Evolutionary conservation across 2,888 invertebrate genomes (phyloP).

Genomic region (Abrostola tripartita): DNA sequence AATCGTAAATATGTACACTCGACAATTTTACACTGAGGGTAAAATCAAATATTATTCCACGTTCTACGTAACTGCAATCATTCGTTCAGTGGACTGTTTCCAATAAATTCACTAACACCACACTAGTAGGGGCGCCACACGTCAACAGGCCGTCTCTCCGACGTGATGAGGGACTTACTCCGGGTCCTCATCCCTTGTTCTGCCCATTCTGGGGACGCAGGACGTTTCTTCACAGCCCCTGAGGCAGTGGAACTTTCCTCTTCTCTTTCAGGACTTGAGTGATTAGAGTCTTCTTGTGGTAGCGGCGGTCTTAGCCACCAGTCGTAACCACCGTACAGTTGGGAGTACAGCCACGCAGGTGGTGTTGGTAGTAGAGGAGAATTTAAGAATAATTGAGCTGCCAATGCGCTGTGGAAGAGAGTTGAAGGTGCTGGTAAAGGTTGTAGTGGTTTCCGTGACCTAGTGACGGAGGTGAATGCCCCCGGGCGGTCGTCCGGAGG

Average conservation of each 20-base stretch:
- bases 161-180: constrained; percentile 80
- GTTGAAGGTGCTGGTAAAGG: constrained; percentile 84
- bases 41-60: constrained; percentile 15
- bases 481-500: constrained; percentile 87
- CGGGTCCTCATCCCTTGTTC: constrained; percentile 82
- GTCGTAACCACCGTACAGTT: constrained; percentile 91
- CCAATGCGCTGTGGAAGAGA: constrained; percentile 85
- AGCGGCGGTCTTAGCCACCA: constrained; percentile 90
- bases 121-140: constrained; percentile 93
- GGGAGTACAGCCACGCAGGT: constrained; percentile 93
- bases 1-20: constrained; percentile 16
- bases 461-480: constrained; percentile 86
- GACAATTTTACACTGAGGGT: constrained; percentile 16
- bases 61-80: constrained; percentile 23
- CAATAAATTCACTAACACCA: constrained; percentile 27
- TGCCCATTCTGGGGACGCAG: constrained; percentile 87
- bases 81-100: constrained; percentile 35
- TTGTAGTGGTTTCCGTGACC: constrained; percentile 81
- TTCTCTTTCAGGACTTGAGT: constrained; percentile 82
- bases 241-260: constrained; percentile 77
- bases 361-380: constrained; percentile 92
- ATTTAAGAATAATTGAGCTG: constrained; percentile 92
- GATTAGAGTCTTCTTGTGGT: constrained; percentile 79
- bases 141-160: constrained; percentile 89
- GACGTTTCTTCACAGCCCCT: constrained; percentile 83